Percentiles rank a stretch among this genome's conserved stretches.
phyloP scores from a whole-genome alignment of 1,140 invertebrate genomes.

The Eubasilissa regina region DNA sequence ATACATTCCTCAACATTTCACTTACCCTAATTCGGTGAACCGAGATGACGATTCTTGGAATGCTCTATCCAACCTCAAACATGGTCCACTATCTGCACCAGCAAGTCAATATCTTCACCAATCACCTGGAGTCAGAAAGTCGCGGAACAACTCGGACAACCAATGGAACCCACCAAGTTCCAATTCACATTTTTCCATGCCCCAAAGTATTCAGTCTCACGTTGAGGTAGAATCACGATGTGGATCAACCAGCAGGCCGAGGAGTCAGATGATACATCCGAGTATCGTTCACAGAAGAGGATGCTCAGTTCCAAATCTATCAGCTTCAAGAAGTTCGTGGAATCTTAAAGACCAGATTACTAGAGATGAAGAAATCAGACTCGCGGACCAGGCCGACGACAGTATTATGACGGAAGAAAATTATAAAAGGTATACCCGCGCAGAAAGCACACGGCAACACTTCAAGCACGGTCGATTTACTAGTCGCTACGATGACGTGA shows the following conservation, averaged over 20 bases:
- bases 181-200: not conserved
- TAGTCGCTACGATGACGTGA: not conserved
- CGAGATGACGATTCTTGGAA: slow-evolving; percentile 13
- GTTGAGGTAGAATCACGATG: not conserved
- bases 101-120: slow-evolving; percentile 5
- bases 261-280: not conserved
- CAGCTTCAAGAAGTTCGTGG: not conserved
- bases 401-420: no score
- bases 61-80: not conserved
- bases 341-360: not conserved
- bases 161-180: not conserved
- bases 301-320: slow-evolving; percentile 1
- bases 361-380: not conserved
- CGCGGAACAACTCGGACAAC: not conserved
- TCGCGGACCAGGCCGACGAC: not conserved
- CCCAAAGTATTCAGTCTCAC: not conserved
- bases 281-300: not conserved
- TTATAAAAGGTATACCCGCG: no score
- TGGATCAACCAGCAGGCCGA: not conserved
- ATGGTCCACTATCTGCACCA: not conserved
- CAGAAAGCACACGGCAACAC: no score
- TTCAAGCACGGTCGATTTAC: not conserved
- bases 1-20: slow-evolving; percentile 4
- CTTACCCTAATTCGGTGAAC: not conserved
- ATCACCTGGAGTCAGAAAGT: not conserved